phyloP scores from a whole-genome alignment of 2,888 invertebrate genomes.

The Orthonychiurus folsomi region DNA sequence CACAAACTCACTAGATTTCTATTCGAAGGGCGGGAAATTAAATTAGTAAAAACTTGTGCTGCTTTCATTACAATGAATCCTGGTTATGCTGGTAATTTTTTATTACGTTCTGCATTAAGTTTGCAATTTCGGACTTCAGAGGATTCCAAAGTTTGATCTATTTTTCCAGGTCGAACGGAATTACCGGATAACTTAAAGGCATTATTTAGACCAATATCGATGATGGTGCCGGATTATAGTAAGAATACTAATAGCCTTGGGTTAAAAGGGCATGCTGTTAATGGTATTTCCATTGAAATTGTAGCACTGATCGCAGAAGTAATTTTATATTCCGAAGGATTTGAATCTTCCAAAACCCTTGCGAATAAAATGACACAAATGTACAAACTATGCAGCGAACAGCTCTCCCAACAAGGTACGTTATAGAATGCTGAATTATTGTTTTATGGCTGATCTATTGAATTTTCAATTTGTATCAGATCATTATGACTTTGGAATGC shows the following conservation, averaged over 20 bases:
- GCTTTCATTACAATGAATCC: slow-evolving; percentile 90
- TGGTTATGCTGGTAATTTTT: slow-evolving; percentile 79
- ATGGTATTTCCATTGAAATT: slow-evolving; percentile 13
- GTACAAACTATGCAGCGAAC: slow-evolving; percentile 85
- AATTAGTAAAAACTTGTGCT: slow-evolving; percentile 62
- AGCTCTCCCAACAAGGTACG: slow-evolving; percentile 47
- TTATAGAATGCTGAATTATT: neutral
- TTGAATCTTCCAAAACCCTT: slow-evolving; percentile 75
- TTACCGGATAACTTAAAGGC: slow-evolving; percentile 81
- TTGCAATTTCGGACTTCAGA: too few relatives aligned
- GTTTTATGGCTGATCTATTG: too few relatives aligned
- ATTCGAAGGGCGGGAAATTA: slow-evolving; percentile 83
- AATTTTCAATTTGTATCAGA: slow-evolving; percentile 48
- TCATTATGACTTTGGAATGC: slow-evolving; percentile 88
- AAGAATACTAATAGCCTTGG: slow-evolving; percentile 32
- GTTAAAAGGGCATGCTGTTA: too few relatives aligned
- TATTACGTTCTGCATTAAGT: slow-evolving; percentile 8
- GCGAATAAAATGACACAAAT: slow-evolving; percentile 87
- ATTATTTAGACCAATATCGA: slow-evolving; percentile 73
- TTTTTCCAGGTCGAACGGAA: slow-evolving; percentile 62
- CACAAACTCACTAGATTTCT: slow-evolving; percentile 61
- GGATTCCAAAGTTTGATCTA: too few relatives aligned
- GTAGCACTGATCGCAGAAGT: slow-evolving; percentile 77
- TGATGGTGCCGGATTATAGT: slow-evolving; percentile 92
- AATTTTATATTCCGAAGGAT: slow-evolving; percentile 85